These are phyloP conservation scores for Melinopterus prodromus DNA, from an alignment of 2,888 invertebrate species.

Conservation along the genomic window DNA sequence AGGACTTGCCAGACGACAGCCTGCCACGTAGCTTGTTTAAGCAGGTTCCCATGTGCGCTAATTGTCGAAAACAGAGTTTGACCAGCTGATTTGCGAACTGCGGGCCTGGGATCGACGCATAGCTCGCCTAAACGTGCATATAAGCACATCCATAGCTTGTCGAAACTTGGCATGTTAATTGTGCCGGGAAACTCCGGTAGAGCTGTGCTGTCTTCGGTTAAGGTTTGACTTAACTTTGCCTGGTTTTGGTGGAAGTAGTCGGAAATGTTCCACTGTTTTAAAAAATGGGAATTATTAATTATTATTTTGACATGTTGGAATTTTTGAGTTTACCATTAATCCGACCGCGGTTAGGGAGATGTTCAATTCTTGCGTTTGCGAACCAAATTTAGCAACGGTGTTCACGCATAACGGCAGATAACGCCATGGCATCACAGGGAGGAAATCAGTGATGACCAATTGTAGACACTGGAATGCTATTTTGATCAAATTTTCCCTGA, in stretches of 20 bases:
- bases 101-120: constrained; percentile 94
- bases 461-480: constrained; percentile 97
- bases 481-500: constrained; percentile 87
- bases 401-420: constrained; percentile 91
- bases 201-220: constrained; percentile 78
- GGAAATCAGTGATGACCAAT: constrained; percentile 92
- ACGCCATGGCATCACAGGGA: constrained; percentile 90
- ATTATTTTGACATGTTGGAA: constrained; percentile 75
- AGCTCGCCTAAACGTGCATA: constrained; percentile 88
- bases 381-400: constrained; percentile 94
- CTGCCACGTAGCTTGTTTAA: constrained; percentile 91
- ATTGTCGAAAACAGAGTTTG: constrained; percentile 98
- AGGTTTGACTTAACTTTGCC: constrained; percentile 78
- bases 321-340: constrained; percentile 80
- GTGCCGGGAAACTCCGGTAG: constrained; percentile 86
- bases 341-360: constrained; percentile 97
- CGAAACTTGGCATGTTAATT: constrained; percentile 86
- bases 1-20: constrained; percentile 94
- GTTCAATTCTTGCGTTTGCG: constrained; percentile 95
- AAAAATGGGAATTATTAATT: too few relatives aligned
- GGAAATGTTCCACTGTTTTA: constrained; percentile 99
- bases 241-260: constrained; percentile 97
- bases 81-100: constrained; percentile 95
- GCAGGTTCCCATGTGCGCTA: constrained; percentile 90
- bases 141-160: constrained; percentile 96